Percentiles rank a stretch among this genome's conserved stretches.
Conservation (phyloP, 2,113 vertebrate genomes). For the Gallinago paraguaiae region DNA sequence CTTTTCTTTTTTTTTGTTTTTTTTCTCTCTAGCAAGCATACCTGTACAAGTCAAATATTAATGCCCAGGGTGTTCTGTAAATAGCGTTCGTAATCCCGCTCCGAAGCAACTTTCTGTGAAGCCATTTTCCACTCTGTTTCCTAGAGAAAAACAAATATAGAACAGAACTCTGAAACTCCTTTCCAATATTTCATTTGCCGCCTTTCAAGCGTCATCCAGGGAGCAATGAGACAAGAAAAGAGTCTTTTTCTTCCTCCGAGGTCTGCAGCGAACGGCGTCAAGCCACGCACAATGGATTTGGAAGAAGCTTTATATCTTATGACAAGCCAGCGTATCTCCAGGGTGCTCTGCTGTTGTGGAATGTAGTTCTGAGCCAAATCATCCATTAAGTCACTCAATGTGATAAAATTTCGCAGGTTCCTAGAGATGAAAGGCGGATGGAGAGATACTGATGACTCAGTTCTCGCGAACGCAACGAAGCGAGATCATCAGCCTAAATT, state of each 20-base stretch:
- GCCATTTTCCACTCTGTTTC: conserved; percentile 53
- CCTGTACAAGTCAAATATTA: conserved; percentile 42
- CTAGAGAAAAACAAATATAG: conserved; percentile 57
- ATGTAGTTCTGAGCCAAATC: conserved; percentile 34
- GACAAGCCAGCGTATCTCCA: conserved; percentile 59
- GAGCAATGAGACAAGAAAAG: conserved; percentile 67
- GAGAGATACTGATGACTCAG: background rate
- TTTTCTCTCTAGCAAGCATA: background rate
- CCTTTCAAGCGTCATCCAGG: conserved; percentile 54
- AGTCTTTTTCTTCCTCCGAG: conserved; percentile 60
- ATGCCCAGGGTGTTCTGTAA: conserved; percentile 38
- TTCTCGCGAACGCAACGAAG: background rate
- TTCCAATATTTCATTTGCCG: conserved; percentile 40
- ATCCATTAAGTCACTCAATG: conserved; percentile 44
- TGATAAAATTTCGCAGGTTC: conserved; percentile 34
- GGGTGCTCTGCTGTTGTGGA: conserved; percentile 51
- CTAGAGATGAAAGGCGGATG: conserved; percentile 13
- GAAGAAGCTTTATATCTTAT: conserved; percentile 60
- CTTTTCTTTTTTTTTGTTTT: too few species aligned
- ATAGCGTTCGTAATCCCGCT: conserved; percentile 36
- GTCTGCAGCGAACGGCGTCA: conserved; percentile 38
- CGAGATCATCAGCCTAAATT: conserved; percentile 9
- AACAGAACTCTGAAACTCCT: conserved; percentile 9
- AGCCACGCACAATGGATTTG: conserved; percentile 17
- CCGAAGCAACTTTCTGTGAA: conserved; percentile 41